Evolutionary conservation across 2,113 vertebrate genomes (phyloP).

Genomic region (Percopsis transmontana): DNA sequence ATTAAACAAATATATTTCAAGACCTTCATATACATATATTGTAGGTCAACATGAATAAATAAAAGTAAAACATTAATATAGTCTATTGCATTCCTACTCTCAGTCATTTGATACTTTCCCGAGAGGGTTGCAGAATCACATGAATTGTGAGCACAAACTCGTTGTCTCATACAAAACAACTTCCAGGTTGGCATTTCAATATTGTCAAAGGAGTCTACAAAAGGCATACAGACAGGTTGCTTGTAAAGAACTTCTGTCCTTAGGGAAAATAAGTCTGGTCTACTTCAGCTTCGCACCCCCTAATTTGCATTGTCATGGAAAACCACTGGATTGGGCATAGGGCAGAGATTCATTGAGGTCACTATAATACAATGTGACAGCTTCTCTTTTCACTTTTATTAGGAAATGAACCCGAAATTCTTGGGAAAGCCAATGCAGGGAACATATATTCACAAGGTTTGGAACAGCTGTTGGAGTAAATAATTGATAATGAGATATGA

Average conservation of each 20-base stretch:
- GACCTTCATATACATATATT: no score
- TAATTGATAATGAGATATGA: slow-evolving; percentile 13
- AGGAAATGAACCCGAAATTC: slow-evolving; percentile 73
- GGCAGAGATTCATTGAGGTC: slow-evolving; percentile 74
- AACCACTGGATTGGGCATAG: slow-evolving; percentile 74
- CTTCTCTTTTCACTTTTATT: slow-evolving; percentile 71
- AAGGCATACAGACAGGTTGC: slow-evolving; percentile 62
- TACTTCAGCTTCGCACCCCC: slow-evolving; percentile 70
- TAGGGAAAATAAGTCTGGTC: slow-evolving; percentile 71
- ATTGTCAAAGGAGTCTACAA: slow-evolving; percentile 55
- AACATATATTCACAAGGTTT: slow-evolving; percentile 49
- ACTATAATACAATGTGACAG: slow-evolving; percentile 77
- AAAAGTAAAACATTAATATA: neutral
- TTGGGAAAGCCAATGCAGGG: slow-evolving; percentile 71
- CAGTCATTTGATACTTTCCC: slow-evolving; percentile 39
- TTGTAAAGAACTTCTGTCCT: slow-evolving; percentile 68
- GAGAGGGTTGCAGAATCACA: slow-evolving; percentile 46
- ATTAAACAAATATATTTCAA: no score
- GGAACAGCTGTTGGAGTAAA: slow-evolving; percentile 56
- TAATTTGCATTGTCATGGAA: slow-evolving; percentile 78
- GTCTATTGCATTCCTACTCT: slow-evolving; percentile 3
- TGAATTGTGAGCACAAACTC: slow-evolving; percentile 50
- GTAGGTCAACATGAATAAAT: neutral
- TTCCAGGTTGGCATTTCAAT: slow-evolving; percentile 61
- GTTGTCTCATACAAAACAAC: slow-evolving; percentile 60